phyloP scores from a whole-genome alignment of 2,888 invertebrate genomes.

The Nomada flava region DNA sequence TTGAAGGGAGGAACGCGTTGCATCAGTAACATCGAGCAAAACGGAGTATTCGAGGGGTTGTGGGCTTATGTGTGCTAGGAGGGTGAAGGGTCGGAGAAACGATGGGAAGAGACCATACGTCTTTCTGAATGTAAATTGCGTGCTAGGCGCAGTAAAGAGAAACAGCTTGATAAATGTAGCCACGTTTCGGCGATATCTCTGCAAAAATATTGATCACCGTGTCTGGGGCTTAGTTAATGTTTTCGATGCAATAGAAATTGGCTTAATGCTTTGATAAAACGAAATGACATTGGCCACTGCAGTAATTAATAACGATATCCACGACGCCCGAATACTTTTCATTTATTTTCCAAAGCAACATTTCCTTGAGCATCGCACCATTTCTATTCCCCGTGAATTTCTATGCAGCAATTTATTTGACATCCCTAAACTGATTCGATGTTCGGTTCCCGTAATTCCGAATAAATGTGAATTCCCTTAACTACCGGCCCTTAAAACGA shows the following conservation, averaged over 20 bases:
- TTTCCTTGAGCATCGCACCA: no score
- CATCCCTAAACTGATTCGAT: no score
- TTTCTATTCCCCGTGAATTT: no score
- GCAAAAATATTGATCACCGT: slow-evolving; percentile 50
- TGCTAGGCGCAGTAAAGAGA: slow-evolving; percentile 20
- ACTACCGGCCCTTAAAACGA: no score
- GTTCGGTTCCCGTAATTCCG: no score
- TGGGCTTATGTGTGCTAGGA: neutral
- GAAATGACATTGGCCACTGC: neutral
- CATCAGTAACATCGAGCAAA: slow-evolving; percentile 36
- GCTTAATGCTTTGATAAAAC: neutral
- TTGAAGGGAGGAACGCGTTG: slow-evolving; percentile 12
- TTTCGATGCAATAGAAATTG: neutral
- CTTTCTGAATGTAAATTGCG: slow-evolving; percentile 32
- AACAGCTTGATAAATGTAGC: slow-evolving; percentile 35
- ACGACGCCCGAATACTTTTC: neutral
- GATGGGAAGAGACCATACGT: slow-evolving; percentile 14
- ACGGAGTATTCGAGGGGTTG: slow-evolving; percentile 4
- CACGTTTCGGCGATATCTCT: slow-evolving; percentile 25
- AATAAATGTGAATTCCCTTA: no score
- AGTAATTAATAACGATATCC: neutral
- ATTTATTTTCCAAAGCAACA: neutral
- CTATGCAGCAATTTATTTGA: no score
- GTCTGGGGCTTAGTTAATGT: neutral
- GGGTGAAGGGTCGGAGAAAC: neutral